Conservation (phyloP, 2,797 vertebrate species). For the Galaxias olidus region DNA sequence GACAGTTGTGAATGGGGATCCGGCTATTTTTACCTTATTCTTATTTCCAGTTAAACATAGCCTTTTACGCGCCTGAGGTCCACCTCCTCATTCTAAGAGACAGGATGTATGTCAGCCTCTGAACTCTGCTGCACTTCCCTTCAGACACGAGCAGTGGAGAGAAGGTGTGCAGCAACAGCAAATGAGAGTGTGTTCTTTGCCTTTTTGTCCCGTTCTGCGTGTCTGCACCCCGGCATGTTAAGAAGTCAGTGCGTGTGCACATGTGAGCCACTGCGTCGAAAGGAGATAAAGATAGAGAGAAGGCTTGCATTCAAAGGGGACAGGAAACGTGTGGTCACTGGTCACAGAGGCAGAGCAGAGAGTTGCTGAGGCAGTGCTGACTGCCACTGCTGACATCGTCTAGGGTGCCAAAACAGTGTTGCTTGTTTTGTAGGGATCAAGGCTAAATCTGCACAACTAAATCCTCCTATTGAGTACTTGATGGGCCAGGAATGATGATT, state of each 20-base stretch:
- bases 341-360: slow-evolving; percentile 34
- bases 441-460: slow-evolving; percentile 48
- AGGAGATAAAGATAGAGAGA: slow-evolving; percentile 6
- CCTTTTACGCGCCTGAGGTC: neutral
- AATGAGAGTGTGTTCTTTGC: no score
- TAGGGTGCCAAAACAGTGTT: no score
- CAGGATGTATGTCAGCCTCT: slow-evolving; percentile 50
- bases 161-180: neutral
- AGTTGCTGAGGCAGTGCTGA: slow-evolving; percentile 52
- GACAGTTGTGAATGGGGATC: no score
- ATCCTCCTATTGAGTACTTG: slow-evolving; percentile 38
- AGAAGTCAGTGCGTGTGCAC: no score
- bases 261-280: no score
- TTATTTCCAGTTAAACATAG: slow-evolving; percentile 52
- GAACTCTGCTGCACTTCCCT: neutral
- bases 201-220: no score
- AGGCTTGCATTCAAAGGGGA: no score
- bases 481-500: slow-evolving; percentile 9
- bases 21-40: neutral
- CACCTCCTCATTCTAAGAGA: slow-evolving; percentile 60
- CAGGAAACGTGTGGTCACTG: slow-evolving; percentile 44
- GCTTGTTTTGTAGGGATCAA: slow-evolving; percentile 44
- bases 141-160: no score
- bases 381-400: slow-evolving; percentile 10
- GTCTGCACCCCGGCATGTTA: no score